These are phyloP conservation scores for Berghia stephanieae DNA, from an alignment of 1,140 invertebrate species.

Conservation along the genomic window DNA sequence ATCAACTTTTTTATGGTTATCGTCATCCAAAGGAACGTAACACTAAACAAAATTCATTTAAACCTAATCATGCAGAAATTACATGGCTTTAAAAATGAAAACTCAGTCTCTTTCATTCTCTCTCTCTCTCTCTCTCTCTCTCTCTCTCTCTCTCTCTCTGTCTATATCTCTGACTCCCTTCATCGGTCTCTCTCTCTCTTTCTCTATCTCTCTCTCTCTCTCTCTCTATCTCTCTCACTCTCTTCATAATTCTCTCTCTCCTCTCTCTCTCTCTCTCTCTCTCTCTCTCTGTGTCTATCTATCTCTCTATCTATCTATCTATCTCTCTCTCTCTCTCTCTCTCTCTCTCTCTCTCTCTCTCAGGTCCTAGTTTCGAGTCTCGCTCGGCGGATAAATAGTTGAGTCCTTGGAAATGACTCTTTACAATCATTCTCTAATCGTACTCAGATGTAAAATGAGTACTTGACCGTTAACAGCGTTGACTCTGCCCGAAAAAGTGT, in stretches of 20 bases:
- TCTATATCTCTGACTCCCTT: background rate
- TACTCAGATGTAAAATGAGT: too few relatives aligned
- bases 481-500: too few relatives aligned
- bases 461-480: too few relatives aligned
- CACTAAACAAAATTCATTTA: slow-evolving; percentile 35
- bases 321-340: background rate
- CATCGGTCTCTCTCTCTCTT: background rate
- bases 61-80: slow-evolving; percentile 9
- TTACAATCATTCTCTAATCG: too few relatives aligned
- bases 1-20: too few relatives aligned
- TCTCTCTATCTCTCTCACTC: background rate
- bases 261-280: slow-evolving; percentile 8
- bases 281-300: background rate
- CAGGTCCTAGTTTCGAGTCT: background rate
- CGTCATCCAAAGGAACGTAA: background rate
- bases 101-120: slow-evolving; percentile 22
- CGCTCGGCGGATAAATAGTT: too few relatives aligned
- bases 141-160: slow-evolving; percentile 23
- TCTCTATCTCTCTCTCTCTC: slow-evolving; percentile 2
- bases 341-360: background rate
- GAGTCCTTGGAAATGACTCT: too few relatives aligned
- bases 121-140: slow-evolving; percentile 27
- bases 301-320: background rate
- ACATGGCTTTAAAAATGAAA: background rate
- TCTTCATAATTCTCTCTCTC: slow-evolving; percentile 3